A percentile compares a stretch with the other conserved stretches of the same genome.
Evolutionary conservation across 2,888 invertebrate genomes (phyloP).

Genomic region (Hypsopygia costalis): DNA sequence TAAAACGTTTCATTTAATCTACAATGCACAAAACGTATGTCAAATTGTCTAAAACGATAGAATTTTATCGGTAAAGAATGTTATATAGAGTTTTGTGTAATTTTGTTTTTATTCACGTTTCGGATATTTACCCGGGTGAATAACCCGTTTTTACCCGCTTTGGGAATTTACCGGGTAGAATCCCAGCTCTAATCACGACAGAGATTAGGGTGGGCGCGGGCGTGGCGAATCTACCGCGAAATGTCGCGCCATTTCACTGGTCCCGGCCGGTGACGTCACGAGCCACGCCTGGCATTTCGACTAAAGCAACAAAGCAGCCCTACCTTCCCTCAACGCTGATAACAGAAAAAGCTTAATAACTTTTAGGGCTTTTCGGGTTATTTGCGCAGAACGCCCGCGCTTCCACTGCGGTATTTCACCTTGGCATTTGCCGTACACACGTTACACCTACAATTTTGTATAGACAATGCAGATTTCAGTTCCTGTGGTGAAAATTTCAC

Average conservation of each 20-base stretch:
- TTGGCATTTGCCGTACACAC: slow-evolving; percentile 54
- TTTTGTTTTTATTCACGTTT: no score
- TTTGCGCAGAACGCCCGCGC: slow-evolving; percentile 49
- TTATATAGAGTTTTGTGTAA: no score
- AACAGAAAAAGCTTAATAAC: slow-evolving; percentile 66
- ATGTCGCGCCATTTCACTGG: slow-evolving; percentile 73
- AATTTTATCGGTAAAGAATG: no score
- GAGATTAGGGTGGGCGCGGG: slow-evolving; percentile 73
- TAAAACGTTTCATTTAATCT: no score
- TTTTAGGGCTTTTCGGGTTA: slow-evolving; percentile 55
- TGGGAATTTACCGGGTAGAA: no score
- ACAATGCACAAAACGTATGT: no score
- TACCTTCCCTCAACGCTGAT: slow-evolving; percentile 64
- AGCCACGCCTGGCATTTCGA: slow-evolving; percentile 75
- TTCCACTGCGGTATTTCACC: slow-evolving; percentile 42
- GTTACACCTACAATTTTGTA: slow-evolving; percentile 13
- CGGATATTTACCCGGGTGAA: no score
- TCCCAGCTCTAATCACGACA: no score
- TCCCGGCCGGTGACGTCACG: slow-evolving; percentile 63
- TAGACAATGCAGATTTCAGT: neutral
- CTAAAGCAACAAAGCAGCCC: slow-evolving; percentile 71
- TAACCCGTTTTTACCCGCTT: no score
- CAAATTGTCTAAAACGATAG: no score
- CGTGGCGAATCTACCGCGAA: slow-evolving; percentile 62
- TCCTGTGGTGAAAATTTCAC: neutral